A percentile compares a stretch with the other conserved stretches of the same genome.
Evolutionary conservation across 2,888 invertebrate species (phyloP).

Genomic region (Seira ritae): DNA sequence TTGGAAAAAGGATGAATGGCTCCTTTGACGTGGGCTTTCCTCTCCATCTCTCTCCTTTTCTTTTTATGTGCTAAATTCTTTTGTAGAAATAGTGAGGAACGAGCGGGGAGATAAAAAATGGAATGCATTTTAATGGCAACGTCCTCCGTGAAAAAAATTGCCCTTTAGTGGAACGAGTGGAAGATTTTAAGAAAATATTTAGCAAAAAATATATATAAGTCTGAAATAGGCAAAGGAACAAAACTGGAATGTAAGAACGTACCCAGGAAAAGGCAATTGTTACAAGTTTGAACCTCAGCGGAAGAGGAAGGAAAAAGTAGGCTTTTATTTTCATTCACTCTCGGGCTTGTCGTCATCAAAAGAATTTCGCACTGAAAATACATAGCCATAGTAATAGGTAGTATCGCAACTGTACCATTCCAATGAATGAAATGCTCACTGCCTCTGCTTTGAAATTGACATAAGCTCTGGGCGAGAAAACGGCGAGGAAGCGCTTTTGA

Average conservation of each 20-base stretch:
- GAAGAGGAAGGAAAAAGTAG: background rate
- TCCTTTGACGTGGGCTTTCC: slow-evolving; percentile 19
- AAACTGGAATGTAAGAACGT: background rate
- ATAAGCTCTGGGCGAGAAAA: background rate
- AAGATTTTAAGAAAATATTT: background rate
- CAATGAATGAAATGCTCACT: background rate
- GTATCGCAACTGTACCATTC: background rate
- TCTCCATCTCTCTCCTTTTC: background rate
- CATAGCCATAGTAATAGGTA: background rate
- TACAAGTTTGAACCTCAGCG: too few relatives aligned
- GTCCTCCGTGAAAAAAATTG: background rate
- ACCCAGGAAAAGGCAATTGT: background rate
- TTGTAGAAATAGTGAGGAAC: background rate
- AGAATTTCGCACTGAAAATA: slow-evolving; percentile 16
- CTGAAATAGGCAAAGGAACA: background rate
- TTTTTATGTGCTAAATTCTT: background rate
- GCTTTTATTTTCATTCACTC: background rate
- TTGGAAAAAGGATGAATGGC: slow-evolving; percentile 27
- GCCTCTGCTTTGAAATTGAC: background rate
- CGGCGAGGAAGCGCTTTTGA: background rate
- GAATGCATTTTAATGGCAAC: background rate
- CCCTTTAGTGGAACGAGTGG: background rate
- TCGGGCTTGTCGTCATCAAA: slow-evolving; percentile 30
- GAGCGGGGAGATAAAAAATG: background rate
- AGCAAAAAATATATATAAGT: background rate